These are phyloP conservation scores for Pangasius krempfi DNA, from an alignment of 2,797 vertebrate genomes.

Conservation along the genomic window DNA sequence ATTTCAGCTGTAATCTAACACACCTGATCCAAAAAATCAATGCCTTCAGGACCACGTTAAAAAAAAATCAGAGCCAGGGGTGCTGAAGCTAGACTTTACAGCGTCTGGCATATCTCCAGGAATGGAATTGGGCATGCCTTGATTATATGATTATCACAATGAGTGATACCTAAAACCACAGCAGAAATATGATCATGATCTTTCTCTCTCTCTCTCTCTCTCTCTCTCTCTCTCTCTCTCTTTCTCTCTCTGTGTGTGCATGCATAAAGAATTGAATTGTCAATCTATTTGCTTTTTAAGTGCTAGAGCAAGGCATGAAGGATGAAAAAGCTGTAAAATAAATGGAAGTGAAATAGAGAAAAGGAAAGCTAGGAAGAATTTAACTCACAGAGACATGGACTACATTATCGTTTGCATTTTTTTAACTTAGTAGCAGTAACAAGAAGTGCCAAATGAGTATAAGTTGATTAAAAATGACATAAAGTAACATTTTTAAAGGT, in stretches of 20 bases:
- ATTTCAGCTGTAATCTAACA: constrained; percentile 17
- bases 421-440: not conserved
- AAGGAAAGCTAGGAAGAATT: not conserved
- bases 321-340: not conserved
- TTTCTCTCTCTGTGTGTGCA: not conserved
- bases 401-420: not conserved
- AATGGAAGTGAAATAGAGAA: not conserved
- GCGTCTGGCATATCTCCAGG: not conserved
- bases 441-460: too few species aligned
- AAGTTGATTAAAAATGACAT: not conserved
- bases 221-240: not conserved
- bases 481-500: not conserved
- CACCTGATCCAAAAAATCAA: constrained; percentile 10
- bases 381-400: not conserved
- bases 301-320: not conserved
- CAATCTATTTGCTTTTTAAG: not conserved
- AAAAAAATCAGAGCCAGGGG: not conserved
- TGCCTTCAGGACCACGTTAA: not conserved
- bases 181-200: not conserved
- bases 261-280: constrained; percentile 12
- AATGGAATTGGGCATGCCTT: not conserved
- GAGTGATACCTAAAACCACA: not conserved
- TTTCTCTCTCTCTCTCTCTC: not conserved
- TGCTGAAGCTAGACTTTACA: not conserved
- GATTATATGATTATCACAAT: constrained; percentile 9